Evolutionary conservation across 2,113 vertebrate species (phyloP), one percentile per base, ranked within the genome.

Genomic region (Turnix velox): DNA sequence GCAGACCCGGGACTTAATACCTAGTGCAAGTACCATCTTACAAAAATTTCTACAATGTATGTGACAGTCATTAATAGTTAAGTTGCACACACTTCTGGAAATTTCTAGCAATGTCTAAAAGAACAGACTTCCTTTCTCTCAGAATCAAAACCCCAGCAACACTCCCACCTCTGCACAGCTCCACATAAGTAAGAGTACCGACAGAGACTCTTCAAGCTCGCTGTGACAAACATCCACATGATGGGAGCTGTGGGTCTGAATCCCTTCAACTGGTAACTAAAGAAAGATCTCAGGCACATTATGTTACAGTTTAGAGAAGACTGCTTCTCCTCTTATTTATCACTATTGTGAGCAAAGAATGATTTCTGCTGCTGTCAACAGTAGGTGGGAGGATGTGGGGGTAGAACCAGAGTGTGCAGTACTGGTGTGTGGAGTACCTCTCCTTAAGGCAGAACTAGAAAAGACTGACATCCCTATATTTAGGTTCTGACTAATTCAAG

Each of bases 401-500:
- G 85, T 12, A 91, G 78, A 90, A 72, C 14, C 51, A 76, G 54
- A 84, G 92, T 0, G 0, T 65, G 87, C 78, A 61, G 52, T 24
- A 66, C 45, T 80, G 87, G 33, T 75, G 66, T 35, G 84, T 42
- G 59, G 54, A 82, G 52, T 62, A 94, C 30, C 22, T 75, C 82
- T 80, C 68, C 42, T 35, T 33, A 80, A 84, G 17, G 52, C 73
- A 80, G 55, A 92, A 67, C 68, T 68, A 84, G 76, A 74, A 90
- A 88, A 49, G 61, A 96, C 11, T 81, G 92, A 94, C 83, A 88
- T 66, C n/a, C 67, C 88, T 91, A 74, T 90, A 86, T 90, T 93
- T 96, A 93, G 92, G 51, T 59, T 93, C 65, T 94, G 90, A 94
- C 79, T 94, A 84, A 93, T 78, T 88, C 90, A 74, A 93, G 25